A percentile compares a stretch with the other conserved stretches of the same genome.
Evolutionary conservation across 2,888 invertebrate genomes (phyloP).

Genomic region (Eudasyphora cyanicolor): DNA sequence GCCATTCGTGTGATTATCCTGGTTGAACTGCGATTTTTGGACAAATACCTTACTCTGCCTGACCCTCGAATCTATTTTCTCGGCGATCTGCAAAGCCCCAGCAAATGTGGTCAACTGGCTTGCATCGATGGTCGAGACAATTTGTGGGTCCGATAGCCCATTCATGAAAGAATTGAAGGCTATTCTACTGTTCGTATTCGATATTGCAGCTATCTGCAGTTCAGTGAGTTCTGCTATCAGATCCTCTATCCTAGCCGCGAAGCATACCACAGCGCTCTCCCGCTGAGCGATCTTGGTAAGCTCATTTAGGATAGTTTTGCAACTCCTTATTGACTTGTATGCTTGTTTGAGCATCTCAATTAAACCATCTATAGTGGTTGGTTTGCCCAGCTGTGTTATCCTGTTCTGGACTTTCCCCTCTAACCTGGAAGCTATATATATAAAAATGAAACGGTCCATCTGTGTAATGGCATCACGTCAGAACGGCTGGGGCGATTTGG

Average conservation of each 20-base stretch:
- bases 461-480: too few relatives aligned
- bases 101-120: slow-evolving; percentile 9
- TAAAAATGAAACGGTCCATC: too few relatives aligned
- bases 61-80: background rate
- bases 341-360: background rate
- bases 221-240: background rate
- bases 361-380: slow-evolving; percentile 1
- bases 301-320: too few relatives aligned
- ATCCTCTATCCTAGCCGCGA: background rate
- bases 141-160: background rate
- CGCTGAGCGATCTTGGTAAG: background rate
- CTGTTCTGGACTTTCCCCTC: too few relatives aligned
- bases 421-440: too few relatives aligned
- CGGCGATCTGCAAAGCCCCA: slow-evolving; percentile 8
- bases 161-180: too few relatives aligned
- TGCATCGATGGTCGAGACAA: slow-evolving; percentile 17
- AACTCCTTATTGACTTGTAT: slow-evolving; percentile 9
- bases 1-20: background rate
- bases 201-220: background rate
- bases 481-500: too few relatives aligned
- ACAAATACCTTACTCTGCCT: background rate
- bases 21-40: slow-evolving; percentile 3
- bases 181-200: background rate
- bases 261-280: background rate
- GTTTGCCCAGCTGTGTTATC: too few relatives aligned